Conservation (phyloP, 2,888 invertebrate genomes). For the Fabriciana adippe region DNA sequence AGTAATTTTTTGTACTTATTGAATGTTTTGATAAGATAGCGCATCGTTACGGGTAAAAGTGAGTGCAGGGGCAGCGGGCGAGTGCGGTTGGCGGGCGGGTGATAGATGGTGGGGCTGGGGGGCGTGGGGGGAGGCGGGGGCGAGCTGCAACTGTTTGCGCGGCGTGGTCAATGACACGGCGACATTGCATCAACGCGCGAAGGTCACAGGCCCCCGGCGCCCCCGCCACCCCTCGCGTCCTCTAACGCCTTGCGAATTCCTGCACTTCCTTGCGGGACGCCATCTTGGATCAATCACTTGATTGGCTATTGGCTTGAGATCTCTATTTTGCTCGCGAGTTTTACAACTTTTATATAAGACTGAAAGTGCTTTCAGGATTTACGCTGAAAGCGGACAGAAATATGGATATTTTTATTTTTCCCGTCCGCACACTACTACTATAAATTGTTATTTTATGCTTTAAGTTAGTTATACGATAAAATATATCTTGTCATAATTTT, state of each 20-base stretch:
- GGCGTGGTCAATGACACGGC: slow-evolving; percentile 79
- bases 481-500: background rate
- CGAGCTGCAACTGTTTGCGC: slow-evolving; percentile 51
- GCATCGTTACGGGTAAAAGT: slow-evolving; percentile 35
- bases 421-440: background rate
- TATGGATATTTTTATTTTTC: background rate
- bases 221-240: slow-evolving; percentile 45
- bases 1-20: slow-evolving; percentile 14
- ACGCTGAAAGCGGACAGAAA: slow-evolving; percentile 10
- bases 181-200: slow-evolving; percentile 81
- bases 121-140: slow-evolving; percentile 42
- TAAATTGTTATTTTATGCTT: background rate
- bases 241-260: slow-evolving; percentile 59
- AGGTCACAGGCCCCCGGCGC: slow-evolving; percentile 63
- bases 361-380: slow-evolving; percentile 21
- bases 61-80: slow-evolving; percentile 30
- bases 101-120: slow-evolving; percentile 41
- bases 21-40: slow-evolving; percentile 19
- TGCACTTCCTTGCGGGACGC: slow-evolving; percentile 67
- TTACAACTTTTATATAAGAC: slow-evolving; percentile 22
- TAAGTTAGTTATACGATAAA: background rate
- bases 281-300: slow-evolving; percentile 71
- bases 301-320: slow-evolving; percentile 29
- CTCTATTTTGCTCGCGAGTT: slow-evolving; percentile 18
- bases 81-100: slow-evolving; percentile 20